Conservation (phyloP, 2,113 vertebrate genomes). For the Prunella fulvescens region DNA sequence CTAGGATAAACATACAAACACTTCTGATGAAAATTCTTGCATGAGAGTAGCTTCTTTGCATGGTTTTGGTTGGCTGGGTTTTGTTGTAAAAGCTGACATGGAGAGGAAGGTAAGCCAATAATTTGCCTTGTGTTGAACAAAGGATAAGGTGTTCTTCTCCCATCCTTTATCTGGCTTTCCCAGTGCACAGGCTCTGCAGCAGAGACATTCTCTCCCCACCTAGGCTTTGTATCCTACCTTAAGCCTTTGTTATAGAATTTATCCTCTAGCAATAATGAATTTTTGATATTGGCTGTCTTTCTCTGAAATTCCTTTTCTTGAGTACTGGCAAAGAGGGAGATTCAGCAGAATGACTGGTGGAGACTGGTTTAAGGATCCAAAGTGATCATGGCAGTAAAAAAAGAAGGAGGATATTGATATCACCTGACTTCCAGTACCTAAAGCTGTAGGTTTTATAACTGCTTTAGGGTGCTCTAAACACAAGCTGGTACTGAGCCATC, state of each 20-base stretch:
- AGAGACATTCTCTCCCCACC: neutral
- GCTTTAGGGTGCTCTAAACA: neutral
- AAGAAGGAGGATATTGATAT: neutral
- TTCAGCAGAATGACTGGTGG: neutral
- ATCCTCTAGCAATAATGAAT: neutral
- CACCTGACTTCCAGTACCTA: neutral
- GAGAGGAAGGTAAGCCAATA: neutral
- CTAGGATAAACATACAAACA: neutral
- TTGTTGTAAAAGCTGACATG: neutral
- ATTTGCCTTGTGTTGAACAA: neutral
- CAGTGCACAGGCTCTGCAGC: neutral
- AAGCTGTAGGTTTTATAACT: neutral
- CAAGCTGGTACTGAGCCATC: neutral
- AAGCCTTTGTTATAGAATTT: neutral
- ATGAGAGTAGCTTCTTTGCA: rapidly evolving
- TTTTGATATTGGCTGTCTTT: neutral
- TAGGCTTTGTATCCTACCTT: neutral
- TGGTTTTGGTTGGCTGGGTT: neutral
- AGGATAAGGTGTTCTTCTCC: conserved; percentile 3
- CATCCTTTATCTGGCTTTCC: neutral
- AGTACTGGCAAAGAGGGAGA: neutral
- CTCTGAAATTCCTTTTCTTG: neutral
- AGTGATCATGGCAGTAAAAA: neutral
- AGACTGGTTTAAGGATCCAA: neutral
- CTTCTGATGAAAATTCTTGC: neutral